phyloP scores from a whole-genome alignment of 2,113 vertebrate genomes.

The Carollia perspicillata region DNA sequence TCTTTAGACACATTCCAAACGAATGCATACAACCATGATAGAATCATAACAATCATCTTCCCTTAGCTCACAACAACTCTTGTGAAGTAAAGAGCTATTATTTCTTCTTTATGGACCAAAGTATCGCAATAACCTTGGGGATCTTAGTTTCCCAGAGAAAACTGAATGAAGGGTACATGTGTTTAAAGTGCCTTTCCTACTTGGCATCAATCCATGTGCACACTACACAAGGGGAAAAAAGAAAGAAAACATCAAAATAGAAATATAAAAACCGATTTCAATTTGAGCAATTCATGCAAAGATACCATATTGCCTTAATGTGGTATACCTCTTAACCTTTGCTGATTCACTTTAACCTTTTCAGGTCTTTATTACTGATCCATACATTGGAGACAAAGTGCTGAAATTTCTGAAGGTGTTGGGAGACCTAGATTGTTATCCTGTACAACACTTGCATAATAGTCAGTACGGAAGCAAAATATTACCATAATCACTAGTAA shows the following conservation, averaged over 20 bases:
- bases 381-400: background rate
- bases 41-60: background rate
- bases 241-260: background rate
- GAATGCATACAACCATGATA: background rate
- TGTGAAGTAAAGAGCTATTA: background rate
- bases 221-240: background rate
- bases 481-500: background rate
- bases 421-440: background rate
- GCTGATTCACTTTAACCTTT: background rate
- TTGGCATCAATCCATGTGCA: background rate
- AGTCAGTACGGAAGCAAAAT: background rate
- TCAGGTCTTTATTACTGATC: background rate
- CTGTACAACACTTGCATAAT: background rate
- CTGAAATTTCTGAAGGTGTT: background rate
- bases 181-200: background rate
- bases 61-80: background rate
- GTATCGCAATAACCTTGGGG: background rate
- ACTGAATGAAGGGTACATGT: background rate
- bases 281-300: background rate
- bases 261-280: background rate
- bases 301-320: background rate
- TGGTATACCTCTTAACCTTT: background rate
- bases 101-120: background rate
- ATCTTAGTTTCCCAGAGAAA: background rate
- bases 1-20: background rate